Evolutionary conservation across 2,113 vertebrate genomes (phyloP), one percentile per base, ranked within the genome.

Genomic region (Bos indicus): DNA sequence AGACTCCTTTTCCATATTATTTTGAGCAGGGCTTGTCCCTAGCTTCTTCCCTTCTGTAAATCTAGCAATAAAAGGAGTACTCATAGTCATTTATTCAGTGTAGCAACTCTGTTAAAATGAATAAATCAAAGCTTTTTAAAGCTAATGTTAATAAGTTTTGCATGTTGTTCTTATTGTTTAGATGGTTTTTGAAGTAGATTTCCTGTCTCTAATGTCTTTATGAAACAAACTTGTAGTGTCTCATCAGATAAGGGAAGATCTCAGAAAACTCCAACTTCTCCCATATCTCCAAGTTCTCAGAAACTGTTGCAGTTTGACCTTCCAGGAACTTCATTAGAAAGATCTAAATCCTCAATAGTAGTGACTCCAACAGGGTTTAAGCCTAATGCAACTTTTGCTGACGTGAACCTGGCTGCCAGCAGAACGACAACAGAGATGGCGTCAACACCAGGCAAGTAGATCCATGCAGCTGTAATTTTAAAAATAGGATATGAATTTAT

Each of bases 211-310:
- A 19, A 67, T 97, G 11, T 36, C 59, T 97, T 94, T 93, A 77
- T 97, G 48, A 88, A 96, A 94, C n/a, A 81, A 97, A 96, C 40
- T 88, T 19, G 60, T 97, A 99, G 99, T 98, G 97, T 98, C 92
- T 98, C 93, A 26, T 97, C 98, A 88, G 99, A 99, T 74, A 98
- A 98, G 74, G 98, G 98, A 97, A 99, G 96, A 96, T 98, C 99
- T 51, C 98, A 98, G 96, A 98, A 98, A 97, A 99, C 98, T 5
- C 93, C 98, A 0, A 88, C 96, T 97, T 98, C 98, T 92, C 98
- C 98, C n/a, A 97, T 99, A 1, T 99, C 99, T 93, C 94, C 98
- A 0, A 40, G 96, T 88, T 99, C 99, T 90, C 99, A 99, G 67
- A 99, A 98, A 95, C 74, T 98, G 71, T 97, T 98, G 93, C 98